Base-by-base conservation (phyloP, 2,888 invertebrate species). In the Netelia inedita region DNA sequence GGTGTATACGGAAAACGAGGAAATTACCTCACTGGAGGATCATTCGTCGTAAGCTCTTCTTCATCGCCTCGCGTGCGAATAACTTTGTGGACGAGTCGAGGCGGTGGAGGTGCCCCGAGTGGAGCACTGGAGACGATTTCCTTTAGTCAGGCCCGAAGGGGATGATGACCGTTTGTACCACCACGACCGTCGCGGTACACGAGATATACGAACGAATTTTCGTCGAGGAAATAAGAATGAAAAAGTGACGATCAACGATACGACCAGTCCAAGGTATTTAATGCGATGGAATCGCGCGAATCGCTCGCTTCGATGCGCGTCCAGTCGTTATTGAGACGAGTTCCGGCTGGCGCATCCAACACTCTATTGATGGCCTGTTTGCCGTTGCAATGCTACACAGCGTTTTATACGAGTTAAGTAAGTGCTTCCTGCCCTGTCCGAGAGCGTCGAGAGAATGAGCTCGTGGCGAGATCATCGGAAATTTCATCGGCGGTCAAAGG, bases 361-460 rank as follows among this genome's bases (percentile, higher is more conserved):
- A 35, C 87, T 80, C 86, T 89, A 90, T 90, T 88, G 87, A 89
- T 86, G 85, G 80, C 85, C 85, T 88, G 85, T 86, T 81, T 68
- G 76, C 82, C 72, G 72, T 14, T 46, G 46, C 14, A 46, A 46
- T 46, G 46, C 10, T 46, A 46, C 46, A 46, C 46, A 14, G 11
- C 81, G 55, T 73, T 68, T 69, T 80, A 82, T 80, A 79, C 83
- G 83, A 80, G 88, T 90, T 92, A 93, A 93, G 88, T 91, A 91
- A 93, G 92, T 89, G 89, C 90, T 93, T 93, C 93, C 93, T 92
- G 92, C 89, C 88, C 88, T 86, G 87, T 85, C 82, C 87, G 87
- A 87, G 87, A 86, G 85, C 88, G 85, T 87, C 88, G 87, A 87
- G 88, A 89, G 90, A 92, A 91, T 92, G 91, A 87, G 50, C 84